These are phyloP conservation scores for Ochropleura leucogaster DNA, from an alignment of 2,888 invertebrate genomes.

Conservation along the genomic window DNA sequence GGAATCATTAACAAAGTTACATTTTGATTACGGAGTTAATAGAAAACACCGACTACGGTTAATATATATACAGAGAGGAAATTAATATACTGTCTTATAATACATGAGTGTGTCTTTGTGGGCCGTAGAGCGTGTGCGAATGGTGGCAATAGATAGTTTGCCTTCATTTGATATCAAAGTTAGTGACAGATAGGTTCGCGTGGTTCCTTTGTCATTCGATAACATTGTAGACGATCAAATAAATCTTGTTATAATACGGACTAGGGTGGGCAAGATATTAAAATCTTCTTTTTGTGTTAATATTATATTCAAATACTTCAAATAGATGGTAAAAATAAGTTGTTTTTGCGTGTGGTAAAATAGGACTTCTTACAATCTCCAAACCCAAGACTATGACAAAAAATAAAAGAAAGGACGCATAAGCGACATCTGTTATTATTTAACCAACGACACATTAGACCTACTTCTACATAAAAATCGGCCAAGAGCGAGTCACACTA, in stretches of 20 bases:
- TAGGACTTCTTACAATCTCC: not conserved
- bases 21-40: constrained; percentile 48
- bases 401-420: not conserved
- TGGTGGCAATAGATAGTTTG: constrained; percentile 51
- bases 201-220: constrained; percentile 52
- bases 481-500: too few relatives aligned
- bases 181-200: constrained; percentile 54
- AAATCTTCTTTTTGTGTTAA: constrained; percentile 16
- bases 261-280: constrained; percentile 35
- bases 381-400: not conserved
- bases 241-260: constrained; percentile 11
- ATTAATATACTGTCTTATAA: constrained; percentile 18
- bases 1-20: constrained; percentile 53
- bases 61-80: not conserved
- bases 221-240: constrained; percentile 32
- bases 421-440: not conserved
- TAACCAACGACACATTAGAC: not conserved
- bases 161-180: constrained; percentile 49
- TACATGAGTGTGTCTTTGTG: constrained; percentile 13
- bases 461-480: not conserved
- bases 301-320: not conserved
- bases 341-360: not conserved
- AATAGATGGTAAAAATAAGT: not conserved
- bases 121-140: constrained; percentile 23
- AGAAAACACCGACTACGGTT: constrained; percentile 22